phyloP scores from a whole-genome alignment of 2,797 vertebrate species.

The Parauchenoglanis ngamensis region DNA sequence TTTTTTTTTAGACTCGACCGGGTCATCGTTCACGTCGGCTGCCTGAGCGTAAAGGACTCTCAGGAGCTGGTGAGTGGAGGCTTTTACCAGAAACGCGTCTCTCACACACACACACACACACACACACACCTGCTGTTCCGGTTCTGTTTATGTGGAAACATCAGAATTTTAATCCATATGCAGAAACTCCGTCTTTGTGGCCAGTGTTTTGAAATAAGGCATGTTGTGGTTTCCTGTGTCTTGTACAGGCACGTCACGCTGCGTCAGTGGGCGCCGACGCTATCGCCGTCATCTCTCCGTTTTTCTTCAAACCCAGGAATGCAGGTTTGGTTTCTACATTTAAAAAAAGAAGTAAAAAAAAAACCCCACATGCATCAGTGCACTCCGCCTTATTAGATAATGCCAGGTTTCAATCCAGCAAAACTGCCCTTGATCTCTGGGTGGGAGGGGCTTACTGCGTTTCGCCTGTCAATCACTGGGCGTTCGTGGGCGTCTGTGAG shows the following conservation, averaged over 20 bases:
- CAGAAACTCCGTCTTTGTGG: not conserved
- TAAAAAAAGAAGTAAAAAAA: too few species aligned
- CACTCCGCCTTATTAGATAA: too few species aligned
- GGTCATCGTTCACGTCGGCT: slow-evolving; percentile 90
- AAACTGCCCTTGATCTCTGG: too few species aligned
- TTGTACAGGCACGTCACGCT: slow-evolving; percentile 84
- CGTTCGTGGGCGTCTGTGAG: not conserved
- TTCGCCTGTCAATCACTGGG: not conserved
- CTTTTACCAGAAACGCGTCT: not conserved
- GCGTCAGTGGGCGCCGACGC: slow-evolving; percentile 78
- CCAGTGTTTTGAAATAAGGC: not conserved
- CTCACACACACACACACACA: not conserved
- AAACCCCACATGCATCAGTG: not conserved
- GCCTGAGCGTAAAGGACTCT: slow-evolving; percentile 85
- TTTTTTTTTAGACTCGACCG: slow-evolving; percentile 79
- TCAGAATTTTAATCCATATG: not conserved
- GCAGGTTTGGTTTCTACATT: slow-evolving; percentile 72
- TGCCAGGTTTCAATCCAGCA: too few species aligned
- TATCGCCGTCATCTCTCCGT: slow-evolving; percentile 87
- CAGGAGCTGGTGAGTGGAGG: slow-evolving; percentile 86
- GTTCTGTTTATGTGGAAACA: not conserved
- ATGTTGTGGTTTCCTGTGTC: slow-evolving; percentile 27
- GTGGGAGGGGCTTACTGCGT: not conserved
- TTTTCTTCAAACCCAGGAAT: slow-evolving; percentile 83
- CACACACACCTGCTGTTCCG: not conserved